Evolutionary conservation across 2,113 vertebrate genomes (phyloP), one percentile per base, ranked within the genome.

Genomic region (Chlamydotis undulata): DNA sequence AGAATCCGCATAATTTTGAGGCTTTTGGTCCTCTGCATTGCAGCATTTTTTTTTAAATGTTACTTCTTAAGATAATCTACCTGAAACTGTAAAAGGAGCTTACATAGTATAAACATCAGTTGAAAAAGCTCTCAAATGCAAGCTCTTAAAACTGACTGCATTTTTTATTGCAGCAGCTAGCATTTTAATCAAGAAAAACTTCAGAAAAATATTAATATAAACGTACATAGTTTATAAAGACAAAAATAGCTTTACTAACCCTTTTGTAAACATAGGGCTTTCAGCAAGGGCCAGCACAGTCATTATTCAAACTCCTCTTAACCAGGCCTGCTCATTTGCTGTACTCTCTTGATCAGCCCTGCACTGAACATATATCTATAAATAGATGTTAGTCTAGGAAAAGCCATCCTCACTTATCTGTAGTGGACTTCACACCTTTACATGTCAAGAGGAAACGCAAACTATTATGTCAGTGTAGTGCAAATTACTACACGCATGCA

Each of bases 251-350:
- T 97, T 94, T 74, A 95, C 94, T 96, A 96, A 97, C 88, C 95
- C 92, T 97, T 96, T 71, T 96, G 91, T 98, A 98, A 97, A 98
- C 97, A 97, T 55, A 95, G 55, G 94, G 96, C 95, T 96, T 95
- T 98, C 97, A 97, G 86, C 95, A 97, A 94, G 67, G 92, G 86
- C 87, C 77, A 90, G 87, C 10, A 75, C 52, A 94, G 82, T 87
- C 95, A 97, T 96, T 97, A 96, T 85, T 97, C 93, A 98, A 83
- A 96, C 92, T 89, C 94, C 49, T 86, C 88, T 90, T 74, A 92
- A 89, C 92, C 95, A 96, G 85, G 84, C 77, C 83, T 95, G 80
- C 47, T 93, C 75, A 91, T 73, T 68, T 90, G 94, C 70, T 80
- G 33, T 50, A 47, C 74, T 89, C 74, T 89, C 77, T 93, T 95